Base-by-base conservation (phyloP, 2,113 vertebrate genomes). In the Salvelinus fontinalis region DNA sequence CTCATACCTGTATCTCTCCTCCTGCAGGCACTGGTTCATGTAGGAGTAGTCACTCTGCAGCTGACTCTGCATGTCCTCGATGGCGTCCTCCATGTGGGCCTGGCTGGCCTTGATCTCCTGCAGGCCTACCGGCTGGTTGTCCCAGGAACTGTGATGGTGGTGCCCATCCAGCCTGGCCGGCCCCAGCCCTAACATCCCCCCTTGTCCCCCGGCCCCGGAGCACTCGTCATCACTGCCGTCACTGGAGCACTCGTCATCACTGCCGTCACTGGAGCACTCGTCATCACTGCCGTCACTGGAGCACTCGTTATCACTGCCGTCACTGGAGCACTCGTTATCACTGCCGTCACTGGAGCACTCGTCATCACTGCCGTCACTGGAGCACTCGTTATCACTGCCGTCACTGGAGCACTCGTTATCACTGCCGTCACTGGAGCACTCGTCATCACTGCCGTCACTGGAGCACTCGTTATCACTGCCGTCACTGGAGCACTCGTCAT, bases 1-100 rank as follows among this genome's bases (percentile, higher is more conserved):
- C 89, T 99, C 98, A 0, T 98, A 99, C 91, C 93, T 93, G 88
- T 94, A 94, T 89, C 93, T 86, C 84, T 99, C 98, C 83, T 99
- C 98, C 73, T 99, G 97, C 90, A 99, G 86, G 85, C 97, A 97
- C 93, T 99, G 98, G 0, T 96, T 98, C 97, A 99, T 99, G 92
- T 96, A 99, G 83, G 95, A 94, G 89, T 99, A 99, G 88, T 99
- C 97, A 27, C 95, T 89, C 89, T 99, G 98, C 79, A 99, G 93
- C 85, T 99, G 98, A 0, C 94, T 93, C 90, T 98, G 99, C 89
- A 99, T 95, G 90, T 99, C 98, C 84, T 98, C 97, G 80, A 99
- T 97, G 74, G 96, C 94, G 49, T 99, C 97, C 90, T 98, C 98
- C 92, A 98, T 94, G 85, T 99, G 97, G 0, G 94, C 92, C 90